Evolutionary conservation across 2,113 vertebrate genomes (phyloP).

Genomic region (Phylloscopus trochilus): DNA sequence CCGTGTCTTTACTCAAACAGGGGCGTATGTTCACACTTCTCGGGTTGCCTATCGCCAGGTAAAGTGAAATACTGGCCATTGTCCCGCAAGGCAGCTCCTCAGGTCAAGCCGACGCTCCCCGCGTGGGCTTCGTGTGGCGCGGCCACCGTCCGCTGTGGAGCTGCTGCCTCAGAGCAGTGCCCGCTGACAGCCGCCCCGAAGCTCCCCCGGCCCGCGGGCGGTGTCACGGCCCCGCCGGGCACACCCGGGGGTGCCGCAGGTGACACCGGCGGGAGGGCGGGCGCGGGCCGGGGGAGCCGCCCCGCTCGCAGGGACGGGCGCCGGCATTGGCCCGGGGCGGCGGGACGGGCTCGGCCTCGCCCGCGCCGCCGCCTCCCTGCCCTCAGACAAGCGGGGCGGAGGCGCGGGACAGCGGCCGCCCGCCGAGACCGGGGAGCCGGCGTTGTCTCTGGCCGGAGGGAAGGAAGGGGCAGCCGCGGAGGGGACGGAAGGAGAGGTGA

Average conservation of each 20-base stretch:
- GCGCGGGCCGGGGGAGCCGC: not conserved
- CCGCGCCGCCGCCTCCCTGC: not conserved
- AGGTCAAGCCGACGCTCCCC: too few relatives aligned
- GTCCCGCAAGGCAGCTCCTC: not conserved
- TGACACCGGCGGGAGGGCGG: not conserved
- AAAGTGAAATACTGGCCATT: not conserved
- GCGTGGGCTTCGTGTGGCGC: accelerated
- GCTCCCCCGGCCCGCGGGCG: accelerated
- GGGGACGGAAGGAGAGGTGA: not conserved
- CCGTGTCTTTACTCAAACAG: not conserved
- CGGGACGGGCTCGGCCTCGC: not conserved
- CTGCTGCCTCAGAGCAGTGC: too few relatives aligned
- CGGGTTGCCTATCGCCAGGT: not conserved
- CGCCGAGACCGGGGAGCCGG: accelerated
- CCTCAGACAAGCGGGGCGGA: not conserved
- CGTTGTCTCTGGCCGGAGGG: not conserved
- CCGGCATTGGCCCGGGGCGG: not conserved
- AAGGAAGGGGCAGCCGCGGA: not conserved
- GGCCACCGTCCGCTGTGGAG: accelerated
- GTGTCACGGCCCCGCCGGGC: accelerated
- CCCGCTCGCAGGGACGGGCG: not conserved
- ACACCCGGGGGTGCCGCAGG: not conserved
- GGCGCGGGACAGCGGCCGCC: not conserved
- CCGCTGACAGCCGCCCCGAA: accelerated
- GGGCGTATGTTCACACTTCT: not conserved